Conservation (phyloP, 2,888 invertebrate genomes). For the Actias luna region DNA sequence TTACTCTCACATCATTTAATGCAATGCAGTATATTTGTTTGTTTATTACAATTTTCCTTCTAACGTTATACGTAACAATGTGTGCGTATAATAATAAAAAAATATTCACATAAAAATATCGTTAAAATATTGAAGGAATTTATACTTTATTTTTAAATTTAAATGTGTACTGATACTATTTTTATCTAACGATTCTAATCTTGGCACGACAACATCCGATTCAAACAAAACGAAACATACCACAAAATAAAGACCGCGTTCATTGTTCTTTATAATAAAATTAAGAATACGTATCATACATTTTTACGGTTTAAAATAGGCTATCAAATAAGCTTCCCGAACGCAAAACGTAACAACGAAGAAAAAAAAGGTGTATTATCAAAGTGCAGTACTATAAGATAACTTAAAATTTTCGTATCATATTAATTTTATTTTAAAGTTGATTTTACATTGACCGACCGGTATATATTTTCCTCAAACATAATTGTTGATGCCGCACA, state of each 20-base stretch:
- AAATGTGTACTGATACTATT: conserved; percentile 41
- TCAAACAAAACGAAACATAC: conserved; percentile 24
- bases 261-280: neutral
- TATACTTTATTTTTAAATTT: conserved; percentile 36
- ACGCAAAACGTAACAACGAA: neutral
- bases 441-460: neutral
- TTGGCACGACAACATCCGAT: conserved; percentile 32
- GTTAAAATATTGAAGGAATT: neutral
- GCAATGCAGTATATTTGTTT: no score
- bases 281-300: neutral
- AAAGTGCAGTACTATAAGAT: neutral
- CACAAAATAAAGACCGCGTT: conserved; percentile 8
- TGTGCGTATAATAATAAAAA: neutral
- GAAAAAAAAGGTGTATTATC: neutral
- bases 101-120: neutral
- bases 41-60: no score
- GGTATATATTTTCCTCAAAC: neutral
- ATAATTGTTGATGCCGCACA: conserved; percentile 8
- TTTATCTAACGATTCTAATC: conserved; percentile 39
- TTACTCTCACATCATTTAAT: no score
- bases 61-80: neutral
- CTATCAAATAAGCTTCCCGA: neutral
- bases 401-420: neutral
- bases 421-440: neutral
- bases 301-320: neutral